These are phyloP conservation scores for Heliconius nattereri DNA, from an alignment of 1,140 invertebrate species.

Conservation along the genomic window DNA sequence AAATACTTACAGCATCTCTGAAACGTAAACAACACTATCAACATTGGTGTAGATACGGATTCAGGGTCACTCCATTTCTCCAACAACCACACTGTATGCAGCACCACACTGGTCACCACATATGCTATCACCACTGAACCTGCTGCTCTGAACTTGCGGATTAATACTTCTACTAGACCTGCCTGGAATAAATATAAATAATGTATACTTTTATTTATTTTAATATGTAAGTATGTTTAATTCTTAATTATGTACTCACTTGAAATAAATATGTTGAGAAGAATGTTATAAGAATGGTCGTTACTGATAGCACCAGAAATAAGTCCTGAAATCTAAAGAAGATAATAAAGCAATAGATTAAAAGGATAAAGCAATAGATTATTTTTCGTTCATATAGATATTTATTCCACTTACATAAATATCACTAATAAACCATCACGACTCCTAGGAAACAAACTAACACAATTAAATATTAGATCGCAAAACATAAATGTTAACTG, in stretches of 20 bases:
- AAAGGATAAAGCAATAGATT: no score
- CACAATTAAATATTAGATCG: slow-evolving; percentile 72
- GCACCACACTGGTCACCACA: slow-evolving; percentile 80
- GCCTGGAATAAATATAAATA: slow-evolving; percentile 69
- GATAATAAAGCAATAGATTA: neutral
- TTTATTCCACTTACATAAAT: slow-evolving; percentile 61
- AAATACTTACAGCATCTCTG: slow-evolving; percentile 83
- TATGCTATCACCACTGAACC: slow-evolving; percentile 82
- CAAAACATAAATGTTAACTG: slow-evolving; percentile 66
- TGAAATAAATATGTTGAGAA: slow-evolving; percentile 89
- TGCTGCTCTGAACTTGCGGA: slow-evolving; percentile 83
- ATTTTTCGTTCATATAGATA: neutral
- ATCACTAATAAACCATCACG: slow-evolving; percentile 67
- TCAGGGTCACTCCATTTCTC: slow-evolving; percentile 81
- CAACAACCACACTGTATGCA: slow-evolving; percentile 83
- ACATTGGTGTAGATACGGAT: slow-evolving; percentile 80
- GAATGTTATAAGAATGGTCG: slow-evolving; percentile 84
- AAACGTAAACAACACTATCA: slow-evolving; percentile 82
- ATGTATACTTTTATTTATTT: neutral
- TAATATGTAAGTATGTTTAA: neutral
- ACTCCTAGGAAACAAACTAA: slow-evolving; percentile 71
- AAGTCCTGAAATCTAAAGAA: slow-evolving; percentile 85
- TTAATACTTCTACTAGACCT: slow-evolving; percentile 85
- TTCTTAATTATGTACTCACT: slow-evolving; percentile 73
- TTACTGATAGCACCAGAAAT: slow-evolving; percentile 84